Conservation (phyloP, 1,140 invertebrate species). For the Drosophila cardini region DNA sequence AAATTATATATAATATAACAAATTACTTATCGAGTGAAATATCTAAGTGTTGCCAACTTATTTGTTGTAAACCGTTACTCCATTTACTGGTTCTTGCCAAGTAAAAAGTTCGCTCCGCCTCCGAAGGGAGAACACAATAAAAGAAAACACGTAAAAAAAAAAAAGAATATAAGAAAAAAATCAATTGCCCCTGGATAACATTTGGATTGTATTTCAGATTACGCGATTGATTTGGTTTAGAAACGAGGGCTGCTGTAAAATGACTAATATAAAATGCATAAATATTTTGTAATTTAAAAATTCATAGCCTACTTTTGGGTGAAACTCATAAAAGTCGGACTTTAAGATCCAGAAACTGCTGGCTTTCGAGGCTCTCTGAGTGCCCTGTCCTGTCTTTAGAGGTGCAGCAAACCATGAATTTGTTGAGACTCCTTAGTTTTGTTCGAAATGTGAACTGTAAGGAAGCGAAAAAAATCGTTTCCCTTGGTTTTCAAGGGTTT, state of each 20-base stretch:
- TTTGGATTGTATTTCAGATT: constrained; percentile 44
- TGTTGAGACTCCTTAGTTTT: neutral
- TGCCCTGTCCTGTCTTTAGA: neutral
- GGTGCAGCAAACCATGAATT: constrained; percentile 4
- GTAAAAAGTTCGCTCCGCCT: constrained; percentile 1
- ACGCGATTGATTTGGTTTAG: constrained; percentile 30
- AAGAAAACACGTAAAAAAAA: constrained; percentile 21
- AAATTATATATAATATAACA: constrained; percentile 34
- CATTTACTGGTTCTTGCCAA: neutral
- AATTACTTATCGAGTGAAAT: constrained; percentile 22
- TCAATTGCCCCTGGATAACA: constrained; percentile 74
- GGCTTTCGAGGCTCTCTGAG: neutral
- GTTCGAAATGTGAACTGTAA: neutral
- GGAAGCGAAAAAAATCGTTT: neutral
- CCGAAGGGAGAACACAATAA: neutral
- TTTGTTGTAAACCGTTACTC: constrained; percentile 10
- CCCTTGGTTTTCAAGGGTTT: neutral
- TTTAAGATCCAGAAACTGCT: neutral
- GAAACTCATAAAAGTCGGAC: neutral
- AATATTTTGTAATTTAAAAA: constrained; percentile 22
- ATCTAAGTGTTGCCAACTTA: constrained; percentile 40
- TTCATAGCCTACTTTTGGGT: constrained; percentile 3
- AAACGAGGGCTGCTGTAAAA: constrained; percentile 28
- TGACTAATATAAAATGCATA: constrained; percentile 50
- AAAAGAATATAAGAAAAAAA: constrained; percentile 46